phyloP scores from a whole-genome alignment of 2,888 invertebrate genomes.

The Atethmia centrago region DNA sequence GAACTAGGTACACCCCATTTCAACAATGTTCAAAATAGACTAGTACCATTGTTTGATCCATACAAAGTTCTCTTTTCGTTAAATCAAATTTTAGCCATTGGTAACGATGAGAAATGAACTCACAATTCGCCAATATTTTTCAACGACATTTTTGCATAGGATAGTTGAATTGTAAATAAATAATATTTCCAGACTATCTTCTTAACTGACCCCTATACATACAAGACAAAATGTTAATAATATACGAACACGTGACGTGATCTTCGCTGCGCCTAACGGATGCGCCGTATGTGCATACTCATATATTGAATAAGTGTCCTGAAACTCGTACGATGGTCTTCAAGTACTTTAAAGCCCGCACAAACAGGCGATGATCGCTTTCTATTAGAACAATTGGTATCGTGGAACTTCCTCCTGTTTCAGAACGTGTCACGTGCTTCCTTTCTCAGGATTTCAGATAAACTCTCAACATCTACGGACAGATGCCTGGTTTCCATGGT shows the following conservation, averaged over 20 bases:
- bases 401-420: neutral
- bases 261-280: slow-evolving; percentile 9
- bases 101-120: neutral
- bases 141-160: neutral
- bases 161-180: slow-evolving; percentile 8
- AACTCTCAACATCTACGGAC: neutral
- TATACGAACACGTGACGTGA: neutral
- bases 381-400: slow-evolving; percentile 20
- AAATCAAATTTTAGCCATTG: neutral
- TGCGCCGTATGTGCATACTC: slow-evolving; percentile 18
- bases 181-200: neutral
- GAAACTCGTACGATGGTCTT: slow-evolving; percentile 18
- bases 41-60: neutral
- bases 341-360: slow-evolving; percentile 11
- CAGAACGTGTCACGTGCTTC: neutral
- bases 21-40: neutral
- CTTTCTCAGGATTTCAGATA: neutral
- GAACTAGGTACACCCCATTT: neutral
- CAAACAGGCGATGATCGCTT: slow-evolving; percentile 17
- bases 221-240: neutral
- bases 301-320: slow-evolving; percentile 44
- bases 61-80: neutral
- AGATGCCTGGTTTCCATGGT: too few species aligned
- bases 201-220: neutral
- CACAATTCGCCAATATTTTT: neutral